Percentiles rank a stretch among this genome's conserved stretches.
Evolutionary conservation across 1,140 invertebrate species (phyloP).

Genomic region (Arctopsyche grandis): DNA sequence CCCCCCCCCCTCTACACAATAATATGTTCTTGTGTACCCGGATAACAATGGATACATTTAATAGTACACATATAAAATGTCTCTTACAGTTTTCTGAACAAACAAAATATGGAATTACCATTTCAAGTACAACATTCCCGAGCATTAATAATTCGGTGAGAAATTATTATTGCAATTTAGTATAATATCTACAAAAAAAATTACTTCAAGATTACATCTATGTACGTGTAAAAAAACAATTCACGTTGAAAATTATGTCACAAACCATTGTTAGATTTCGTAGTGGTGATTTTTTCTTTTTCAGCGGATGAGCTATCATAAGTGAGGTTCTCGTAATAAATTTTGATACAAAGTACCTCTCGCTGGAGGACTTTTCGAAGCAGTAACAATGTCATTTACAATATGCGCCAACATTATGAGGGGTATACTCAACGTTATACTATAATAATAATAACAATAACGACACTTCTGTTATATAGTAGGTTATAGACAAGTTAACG

Average conservation of each 20-base stretch:
- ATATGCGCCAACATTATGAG: slow-evolving; percentile 32
- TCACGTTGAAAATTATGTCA: neutral
- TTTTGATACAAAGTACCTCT: neutral
- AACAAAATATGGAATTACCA: too few species aligned
- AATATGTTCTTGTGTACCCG: too few species aligned
- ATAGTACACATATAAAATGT: too few species aligned
- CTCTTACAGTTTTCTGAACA: too few species aligned
- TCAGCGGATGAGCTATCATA: neutral
- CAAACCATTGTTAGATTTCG: neutral
- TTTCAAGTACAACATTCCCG: too few species aligned
- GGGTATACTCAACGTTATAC: neutral
- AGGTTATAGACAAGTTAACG: neutral
- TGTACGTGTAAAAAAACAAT: too few species aligned
- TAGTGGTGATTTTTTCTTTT: neutral
- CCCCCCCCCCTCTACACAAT: too few species aligned
- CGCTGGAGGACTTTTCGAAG: neutral
- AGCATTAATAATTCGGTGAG: too few species aligned
- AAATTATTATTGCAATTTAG: too few species aligned
- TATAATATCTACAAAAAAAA: too few species aligned
- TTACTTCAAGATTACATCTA: too few species aligned
- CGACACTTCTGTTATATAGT: neutral
- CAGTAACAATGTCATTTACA: slow-evolving; percentile 33
- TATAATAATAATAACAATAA: neutral
- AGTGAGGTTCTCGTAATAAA: neutral
- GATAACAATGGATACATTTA: too few species aligned